Conservation (phyloP, 2,888 invertebrate species). For the Schizaphis graminum region DNA sequence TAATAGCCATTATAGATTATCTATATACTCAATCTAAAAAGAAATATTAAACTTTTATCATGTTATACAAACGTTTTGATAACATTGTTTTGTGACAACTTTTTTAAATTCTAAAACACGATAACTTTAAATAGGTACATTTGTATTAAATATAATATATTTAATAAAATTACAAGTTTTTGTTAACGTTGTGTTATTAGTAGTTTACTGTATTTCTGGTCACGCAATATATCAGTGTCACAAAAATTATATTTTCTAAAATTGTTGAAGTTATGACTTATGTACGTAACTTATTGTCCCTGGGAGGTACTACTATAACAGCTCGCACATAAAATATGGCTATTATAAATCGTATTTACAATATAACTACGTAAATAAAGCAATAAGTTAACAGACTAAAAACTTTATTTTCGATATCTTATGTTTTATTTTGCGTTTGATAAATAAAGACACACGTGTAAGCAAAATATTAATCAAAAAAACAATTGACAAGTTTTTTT, state of each 20-base stretch:
- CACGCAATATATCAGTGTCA: constrained; percentile 9
- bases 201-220: not conserved
- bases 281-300: constrained; percentile 51
- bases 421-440: constrained; percentile 4
- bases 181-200: not conserved
- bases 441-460: constrained; percentile 21
- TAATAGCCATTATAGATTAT: not conserved
- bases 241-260: constrained; percentile 42
- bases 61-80: constrained; percentile 13
- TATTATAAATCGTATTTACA: constrained; percentile 58
- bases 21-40: not conserved
- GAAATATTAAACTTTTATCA: constrained; percentile 15
- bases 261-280: constrained; percentile 43
- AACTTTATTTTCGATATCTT: constrained; percentile 54
- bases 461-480: not conserved
- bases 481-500: not conserved
- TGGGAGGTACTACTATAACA: constrained; percentile 44
- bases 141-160: not conserved
- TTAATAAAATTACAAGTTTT: constrained; percentile 34
- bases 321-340: constrained; percentile 42
- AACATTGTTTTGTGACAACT: not conserved
- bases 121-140: not conserved
- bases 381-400: constrained; percentile 30
- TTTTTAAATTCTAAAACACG: not conserved
- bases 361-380: constrained; percentile 45